Evolutionary conservation across 2,888 invertebrate species (phyloP), one percentile per base, ranked within the genome.

Genomic region (Drosophila engyochracea): DNA sequence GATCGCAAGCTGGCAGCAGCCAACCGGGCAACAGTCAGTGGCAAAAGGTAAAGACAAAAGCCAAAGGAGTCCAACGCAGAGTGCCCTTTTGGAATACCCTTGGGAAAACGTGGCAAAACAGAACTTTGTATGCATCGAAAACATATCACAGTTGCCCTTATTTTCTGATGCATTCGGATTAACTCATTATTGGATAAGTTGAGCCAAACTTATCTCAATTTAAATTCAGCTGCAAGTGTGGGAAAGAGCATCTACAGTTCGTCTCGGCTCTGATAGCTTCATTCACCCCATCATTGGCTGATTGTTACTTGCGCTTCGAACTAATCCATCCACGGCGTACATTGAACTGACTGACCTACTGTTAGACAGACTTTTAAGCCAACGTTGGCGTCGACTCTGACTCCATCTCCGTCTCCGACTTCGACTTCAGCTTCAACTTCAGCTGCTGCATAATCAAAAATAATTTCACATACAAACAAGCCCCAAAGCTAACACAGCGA

Each of bases 401-500:
- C 59, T 30, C 19, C 37, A 14, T 14, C 47, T 6, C 25, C 33
- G 19, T 10, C 39, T 6, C n/a, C 33, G 14, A 35, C 39, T 14
- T 41, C 37, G 12, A 49, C 39, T 10, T 41, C 68, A 39, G 37
- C 73, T 51, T 52, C 30, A n/a, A 28, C 71, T 44, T 37, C 59
- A 30, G 73, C 81, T 35, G 82, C 86, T 82, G 87, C 87, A 88
- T 87, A 87, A 87, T 87, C 87, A 87, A 87, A 87, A 87, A 87
- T 87, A 87, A 87, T 87, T 90, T 89, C 87, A 72, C 89, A 90
- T 90, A 90, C 91, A 90, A 89, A 87, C 87, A 87, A 87, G 88
- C 90, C 85, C 90, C 77, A 87, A 74, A 91, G 91, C 83, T 62
- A 78, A 63, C 59, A 41, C 44, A 35, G 51, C 31, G 66, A 58